A percentile compares a stretch with the other conserved stretches of the same genome.
These are phyloP conservation scores for Psylliodes chrysocephalus DNA, from an alignment of 2,888 invertebrate genomes.

Conservation along the genomic window DNA sequence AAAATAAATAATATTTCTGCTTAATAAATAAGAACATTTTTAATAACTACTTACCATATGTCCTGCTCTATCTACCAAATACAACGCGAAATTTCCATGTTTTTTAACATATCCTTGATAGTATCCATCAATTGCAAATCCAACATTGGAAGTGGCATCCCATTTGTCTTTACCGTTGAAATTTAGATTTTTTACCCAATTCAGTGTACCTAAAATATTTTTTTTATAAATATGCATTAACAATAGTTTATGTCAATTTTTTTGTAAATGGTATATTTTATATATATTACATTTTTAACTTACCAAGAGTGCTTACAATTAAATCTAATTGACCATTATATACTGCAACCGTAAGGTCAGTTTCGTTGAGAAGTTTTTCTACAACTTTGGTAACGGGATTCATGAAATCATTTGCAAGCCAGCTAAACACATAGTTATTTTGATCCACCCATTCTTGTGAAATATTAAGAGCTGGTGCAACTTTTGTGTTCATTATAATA, in stretches of 20 bases:
- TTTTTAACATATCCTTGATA: conserved; percentile 80
- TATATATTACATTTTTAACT: background rate
- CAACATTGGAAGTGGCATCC: conserved; percentile 65
- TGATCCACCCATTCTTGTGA: conserved; percentile 71
- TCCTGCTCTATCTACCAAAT: conserved; percentile 82
- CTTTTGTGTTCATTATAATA: conserved; percentile 76
- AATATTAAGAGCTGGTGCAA: conserved; percentile 74
- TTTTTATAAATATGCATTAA: background rate
- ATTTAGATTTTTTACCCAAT: conserved; percentile 76
- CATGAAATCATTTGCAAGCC: conserved; percentile 72
- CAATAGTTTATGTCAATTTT: too few species aligned
- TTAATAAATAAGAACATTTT: too few species aligned
- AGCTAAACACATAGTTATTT: conserved; percentile 67
- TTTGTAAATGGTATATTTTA: too few species aligned
- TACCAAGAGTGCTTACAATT: conserved; percentile 83
- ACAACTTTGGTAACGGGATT: conserved; percentile 80
- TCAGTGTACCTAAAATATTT: conserved; percentile 40
- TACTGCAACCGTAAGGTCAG: conserved; percentile 74
- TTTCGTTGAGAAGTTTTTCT: conserved; percentile 74
- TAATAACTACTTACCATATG: conserved; percentile 72
- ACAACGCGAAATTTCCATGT: conserved; percentile 76
- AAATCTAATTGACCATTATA: conserved; percentile 86
- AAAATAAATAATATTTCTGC: conserved; percentile 34
- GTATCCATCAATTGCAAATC: conserved; percentile 70
- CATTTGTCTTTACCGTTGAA: conserved; percentile 68